These are phyloP conservation scores for Melanotaenia boesemani DNA, from an alignment of 2,797 vertebrate genomes.

Conservation along the genomic window DNA sequence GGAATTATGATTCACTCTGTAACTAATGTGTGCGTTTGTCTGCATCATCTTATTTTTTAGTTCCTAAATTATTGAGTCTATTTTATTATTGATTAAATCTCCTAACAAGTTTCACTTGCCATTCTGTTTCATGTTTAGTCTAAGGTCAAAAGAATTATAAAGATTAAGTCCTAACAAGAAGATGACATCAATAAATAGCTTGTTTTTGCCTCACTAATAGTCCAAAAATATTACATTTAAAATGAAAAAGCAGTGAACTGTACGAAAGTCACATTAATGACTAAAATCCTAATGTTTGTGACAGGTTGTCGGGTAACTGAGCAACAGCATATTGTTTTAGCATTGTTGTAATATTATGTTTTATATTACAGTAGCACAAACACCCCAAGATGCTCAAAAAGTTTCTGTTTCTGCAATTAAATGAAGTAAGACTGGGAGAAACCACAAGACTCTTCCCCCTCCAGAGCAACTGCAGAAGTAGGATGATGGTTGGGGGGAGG, in stretches of 20 bases:
- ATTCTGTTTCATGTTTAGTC: not conserved
- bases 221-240: not conserved
- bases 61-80: not conserved
- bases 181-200: not conserved
- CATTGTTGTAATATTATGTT: not conserved
- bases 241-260: not conserved
- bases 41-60: slow-evolving; percentile 3
- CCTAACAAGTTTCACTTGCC: not conserved
- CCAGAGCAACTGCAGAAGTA: slow-evolving; percentile 67
- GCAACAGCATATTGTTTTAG: not conserved
- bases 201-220: not conserved
- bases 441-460: slow-evolving; percentile 59
- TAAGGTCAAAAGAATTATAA: not conserved
- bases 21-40: slow-evolving; percentile 9
- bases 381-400: not conserved
- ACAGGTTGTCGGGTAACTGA: too few species aligned
- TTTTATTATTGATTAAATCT: not conserved
- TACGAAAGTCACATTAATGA: not conserved
- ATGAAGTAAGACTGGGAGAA: not conserved
- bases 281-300: not conserved
- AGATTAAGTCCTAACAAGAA: not conserved
- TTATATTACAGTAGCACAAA: not conserved
- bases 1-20: slow-evolving; percentile 24
- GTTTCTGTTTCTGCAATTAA: not conserved
- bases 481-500: slow-evolving; percentile 8